These are phyloP conservation scores for Ophion costatus DNA, from an alignment of 2,888 invertebrate genomes.

Conservation along the genomic window DNA sequence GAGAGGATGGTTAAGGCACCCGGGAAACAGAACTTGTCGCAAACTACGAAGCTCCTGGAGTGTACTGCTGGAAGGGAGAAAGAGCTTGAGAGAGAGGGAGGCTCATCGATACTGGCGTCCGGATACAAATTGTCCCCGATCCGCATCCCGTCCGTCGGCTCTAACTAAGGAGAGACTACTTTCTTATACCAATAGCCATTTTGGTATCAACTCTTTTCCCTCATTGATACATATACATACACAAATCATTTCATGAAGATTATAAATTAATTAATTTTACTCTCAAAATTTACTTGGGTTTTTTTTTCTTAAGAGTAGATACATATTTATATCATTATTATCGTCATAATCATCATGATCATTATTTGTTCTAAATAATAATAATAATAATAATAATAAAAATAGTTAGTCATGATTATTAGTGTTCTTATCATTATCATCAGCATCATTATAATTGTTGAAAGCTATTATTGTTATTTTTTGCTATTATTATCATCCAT, in stretches of 20 bases:
- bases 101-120: background rate
- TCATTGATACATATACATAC: no score
- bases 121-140: background rate
- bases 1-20: background rate
- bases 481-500: no score
- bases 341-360: no score
- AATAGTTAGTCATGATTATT: no score
- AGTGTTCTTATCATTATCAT: no score
- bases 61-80: background rate
- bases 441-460: no score
- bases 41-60: background rate
- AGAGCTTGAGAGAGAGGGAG: background rate
- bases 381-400: no score
- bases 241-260: background rate
- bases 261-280: background rate
- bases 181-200: background rate
- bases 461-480: no score
- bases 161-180: background rate
- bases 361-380: no score
- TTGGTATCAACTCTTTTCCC: background rate
- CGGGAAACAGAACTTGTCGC: background rate
- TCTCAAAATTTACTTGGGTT: no score
- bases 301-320: no score
- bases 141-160: background rate
- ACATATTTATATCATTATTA: no score